phyloP scores from a whole-genome alignment of 2,797 vertebrate genomes.

The Lepus oiostolus region DNA sequence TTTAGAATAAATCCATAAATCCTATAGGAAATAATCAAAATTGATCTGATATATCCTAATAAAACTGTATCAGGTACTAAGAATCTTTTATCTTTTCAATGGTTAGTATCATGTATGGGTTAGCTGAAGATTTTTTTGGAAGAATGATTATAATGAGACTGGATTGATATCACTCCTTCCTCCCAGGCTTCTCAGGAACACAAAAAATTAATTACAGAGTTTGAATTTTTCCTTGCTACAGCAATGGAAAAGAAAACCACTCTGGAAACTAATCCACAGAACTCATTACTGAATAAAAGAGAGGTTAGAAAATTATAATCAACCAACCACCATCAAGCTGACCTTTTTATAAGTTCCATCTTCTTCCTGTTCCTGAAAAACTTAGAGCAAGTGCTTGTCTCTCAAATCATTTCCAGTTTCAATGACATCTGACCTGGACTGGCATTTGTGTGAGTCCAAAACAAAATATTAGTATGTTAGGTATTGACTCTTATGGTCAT shows the following conservation, averaged over 20 bases:
- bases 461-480: neutral
- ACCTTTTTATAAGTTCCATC: neutral
- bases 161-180: neutral
- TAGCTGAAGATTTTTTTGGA: neutral
- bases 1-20: neutral
- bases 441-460: neutral
- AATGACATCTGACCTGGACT: neutral
- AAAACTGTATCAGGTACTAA: neutral
- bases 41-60: neutral
- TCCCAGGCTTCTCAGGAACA: neutral
- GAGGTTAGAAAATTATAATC: too few relatives aligned
- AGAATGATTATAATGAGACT: neutral
- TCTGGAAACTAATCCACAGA: too few relatives aligned
- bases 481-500: neutral
- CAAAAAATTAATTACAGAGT: neutral
- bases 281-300: too few relatives aligned
- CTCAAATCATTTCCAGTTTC: neutral
- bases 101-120: neutral
- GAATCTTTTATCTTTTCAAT: neutral
- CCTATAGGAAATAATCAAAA: neutral
- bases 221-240: neutral
- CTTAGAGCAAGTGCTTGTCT: neutral
- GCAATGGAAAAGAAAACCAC: too few relatives aligned
- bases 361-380: neutral
- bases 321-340: neutral